Conservation (phyloP, 2,113 vertebrate species). For the Scophthalmus maximus region DNA sequence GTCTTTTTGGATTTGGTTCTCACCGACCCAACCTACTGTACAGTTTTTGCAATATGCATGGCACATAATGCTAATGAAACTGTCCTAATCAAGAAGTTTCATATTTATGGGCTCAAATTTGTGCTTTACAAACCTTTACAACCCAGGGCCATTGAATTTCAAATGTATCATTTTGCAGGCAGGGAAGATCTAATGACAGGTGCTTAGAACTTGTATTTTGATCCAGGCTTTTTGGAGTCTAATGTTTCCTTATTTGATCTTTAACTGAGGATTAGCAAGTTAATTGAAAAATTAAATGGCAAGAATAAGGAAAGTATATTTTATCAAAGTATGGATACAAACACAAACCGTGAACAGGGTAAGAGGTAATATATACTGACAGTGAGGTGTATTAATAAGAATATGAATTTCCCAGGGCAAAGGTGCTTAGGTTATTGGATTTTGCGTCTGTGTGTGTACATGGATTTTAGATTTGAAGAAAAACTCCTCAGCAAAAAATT, state of each 20-base stretch:
- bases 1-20: background rate
- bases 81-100: background rate
- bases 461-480: constrained; percentile 7
- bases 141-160: background rate
- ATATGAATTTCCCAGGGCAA: constrained; percentile 2
- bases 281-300: background rate
- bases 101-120: background rate
- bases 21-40: background rate
- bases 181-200: background rate
- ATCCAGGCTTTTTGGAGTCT: background rate
- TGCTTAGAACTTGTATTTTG: background rate
- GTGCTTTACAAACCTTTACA: background rate
- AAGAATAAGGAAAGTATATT: background rate
- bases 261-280: background rate
- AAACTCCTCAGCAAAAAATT: constrained; percentile 7
- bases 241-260: background rate
- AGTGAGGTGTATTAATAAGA: background rate
- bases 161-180: too few species aligned
- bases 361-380: background rate
- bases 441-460: constrained; percentile 1
- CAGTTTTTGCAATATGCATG: background rate
- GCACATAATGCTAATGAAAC: background rate
- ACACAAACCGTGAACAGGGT: background rate
- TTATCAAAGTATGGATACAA: background rate
- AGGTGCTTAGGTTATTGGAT: constrained; percentile 7